Evolutionary conservation across 2,113 vertebrate species (phyloP), one percentile per base, ranked within the genome.

Genomic region (Macrotis lagotis): DNA sequence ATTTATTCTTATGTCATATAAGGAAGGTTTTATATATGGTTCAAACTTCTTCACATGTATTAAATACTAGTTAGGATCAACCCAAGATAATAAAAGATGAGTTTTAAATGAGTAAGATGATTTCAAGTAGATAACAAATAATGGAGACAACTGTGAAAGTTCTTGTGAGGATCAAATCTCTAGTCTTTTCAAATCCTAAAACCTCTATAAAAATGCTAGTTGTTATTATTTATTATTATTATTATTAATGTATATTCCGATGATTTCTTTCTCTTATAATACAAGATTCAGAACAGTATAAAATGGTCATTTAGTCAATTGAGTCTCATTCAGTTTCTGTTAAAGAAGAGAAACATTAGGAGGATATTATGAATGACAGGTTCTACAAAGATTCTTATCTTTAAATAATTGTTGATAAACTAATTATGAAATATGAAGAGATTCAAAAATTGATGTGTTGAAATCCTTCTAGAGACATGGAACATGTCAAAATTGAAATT

Each of bases 1-100:
- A 12, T 92, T 91, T 93, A 93, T 88, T 92, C 25, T 50, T 48
- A 89, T 0, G 8, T 51, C 47, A 93, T 92, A 94, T 95, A 89
- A 31, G 28, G 90, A 93, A 92, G 49, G 93, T 51, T 92, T 95
- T 92, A 92, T 90, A 50, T 83, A 37, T 47, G 88, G 31, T 53
- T 0, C n/a, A 95, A 50, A 49, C 2, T 25, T 50, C 6, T 88
- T 89, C 52, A 50, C 2, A 24, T 83, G 6, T 12, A 59, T 3
- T 31, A 95, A 93, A 94, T 90, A 89, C 26, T 28, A 31, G 83
- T 53, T 51, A 50, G 28, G 2, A 53, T 89, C 0, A 0, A 48
- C 26, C 51, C 48, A 49, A 0, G 19, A 48, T 25, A 50, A 94
- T 7, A 48, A 53, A 83, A 90, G 24, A 95, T 50, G 91, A 92